Percentiles rank a stretch among this genome's conserved stretches.
phyloP scores from a whole-genome alignment of 2,888 invertebrate species.

The Incurvaria masculella region DNA sequence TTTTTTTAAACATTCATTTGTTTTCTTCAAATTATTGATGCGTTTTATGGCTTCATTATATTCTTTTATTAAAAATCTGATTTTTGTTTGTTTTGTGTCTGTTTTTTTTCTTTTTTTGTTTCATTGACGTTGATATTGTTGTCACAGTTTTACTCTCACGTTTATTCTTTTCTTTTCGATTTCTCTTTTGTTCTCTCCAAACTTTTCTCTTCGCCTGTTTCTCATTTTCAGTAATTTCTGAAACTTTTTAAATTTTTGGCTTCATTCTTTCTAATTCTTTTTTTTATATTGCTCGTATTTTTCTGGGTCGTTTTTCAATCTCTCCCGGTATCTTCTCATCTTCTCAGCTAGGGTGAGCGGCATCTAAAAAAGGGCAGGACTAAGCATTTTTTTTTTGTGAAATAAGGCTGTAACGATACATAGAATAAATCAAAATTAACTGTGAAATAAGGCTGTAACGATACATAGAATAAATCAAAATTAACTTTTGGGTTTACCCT shows the following conservation, averaged over 20 bases:
- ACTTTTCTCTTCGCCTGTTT: slow-evolving; percentile 5
- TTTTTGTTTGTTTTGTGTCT: slow-evolving; percentile 9
- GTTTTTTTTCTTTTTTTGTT: slow-evolving; percentile 3
- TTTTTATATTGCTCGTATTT: slow-evolving; percentile 8
- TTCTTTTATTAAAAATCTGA: slow-evolving; percentile 4
- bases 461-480: too few relatives aligned
- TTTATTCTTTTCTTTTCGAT: slow-evolving; percentile 5
- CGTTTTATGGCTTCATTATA: slow-evolving; percentile 5
- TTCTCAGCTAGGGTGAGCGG: slow-evolving; percentile 10
- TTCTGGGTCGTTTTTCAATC: slow-evolving; percentile 10
- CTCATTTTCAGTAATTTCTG: slow-evolving; percentile 6
- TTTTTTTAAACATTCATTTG: slow-evolving; percentile 1
- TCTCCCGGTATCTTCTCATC: slow-evolving; percentile 10
- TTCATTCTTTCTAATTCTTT: slow-evolving; percentile 10
- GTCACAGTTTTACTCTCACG: background rate
- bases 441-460: too few relatives aligned
- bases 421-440: too few relatives aligned
- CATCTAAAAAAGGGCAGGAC: slow-evolving; percentile 1
- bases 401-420: too few relatives aligned
- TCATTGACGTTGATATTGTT: too few relatives aligned
- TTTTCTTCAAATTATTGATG: slow-evolving; percentile 3
- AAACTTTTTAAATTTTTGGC: slow-evolving; percentile 6
- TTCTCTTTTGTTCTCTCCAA: slow-evolving; percentile 7
- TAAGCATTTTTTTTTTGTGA: too few relatives aligned
- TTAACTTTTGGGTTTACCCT: too few relatives aligned